A percentile compares a stretch with the other conserved stretches of the same genome.
phyloP scores from a whole-genome alignment of 2,113 vertebrate species.

The Boleophthalmus pectinirostris region DNA sequence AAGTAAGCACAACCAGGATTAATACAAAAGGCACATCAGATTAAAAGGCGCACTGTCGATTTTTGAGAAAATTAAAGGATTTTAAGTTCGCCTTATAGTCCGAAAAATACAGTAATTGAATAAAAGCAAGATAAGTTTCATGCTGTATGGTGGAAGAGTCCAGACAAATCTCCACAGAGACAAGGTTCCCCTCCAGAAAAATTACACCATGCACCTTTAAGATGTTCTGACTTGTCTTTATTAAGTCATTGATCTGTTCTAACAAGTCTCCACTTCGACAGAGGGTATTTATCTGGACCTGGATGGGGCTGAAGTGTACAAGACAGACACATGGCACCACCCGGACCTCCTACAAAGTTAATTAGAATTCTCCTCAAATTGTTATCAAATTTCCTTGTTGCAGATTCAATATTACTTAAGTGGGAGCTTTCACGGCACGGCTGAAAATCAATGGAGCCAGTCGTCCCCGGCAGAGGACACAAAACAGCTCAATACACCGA shows the following conservation, averaged over 20 bases:
- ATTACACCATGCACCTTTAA: too few species aligned
- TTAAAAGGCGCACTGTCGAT: too few species aligned
- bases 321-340: not conserved
- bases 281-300: not conserved
- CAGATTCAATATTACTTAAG: constrained; percentile 63
- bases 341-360: not conserved
- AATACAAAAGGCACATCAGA: too few species aligned
- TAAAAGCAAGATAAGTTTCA: too few species aligned
- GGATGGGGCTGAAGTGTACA: not conserved
- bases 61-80: too few species aligned
- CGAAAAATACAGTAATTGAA: too few species aligned
- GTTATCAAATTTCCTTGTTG: constrained; percentile 59
- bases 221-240: not conserved
- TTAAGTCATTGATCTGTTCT: not conserved
- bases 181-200: too few species aligned
- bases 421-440: constrained; percentile 36
- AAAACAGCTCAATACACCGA: constrained; percentile 49
- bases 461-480: constrained; percentile 56
- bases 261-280: not conserved
- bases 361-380: constrained; percentile 62
- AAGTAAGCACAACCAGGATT: too few species aligned
- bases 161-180: too few species aligned
- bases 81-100: too few species aligned
- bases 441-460: constrained; percentile 67
- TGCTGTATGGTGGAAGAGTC: too few species aligned